A percentile compares a stretch with the other conserved stretches of the same genome.
Conservation (phyloP, 2,888 invertebrate species). For the Sphaerolaimus hirsutus region DNA sequence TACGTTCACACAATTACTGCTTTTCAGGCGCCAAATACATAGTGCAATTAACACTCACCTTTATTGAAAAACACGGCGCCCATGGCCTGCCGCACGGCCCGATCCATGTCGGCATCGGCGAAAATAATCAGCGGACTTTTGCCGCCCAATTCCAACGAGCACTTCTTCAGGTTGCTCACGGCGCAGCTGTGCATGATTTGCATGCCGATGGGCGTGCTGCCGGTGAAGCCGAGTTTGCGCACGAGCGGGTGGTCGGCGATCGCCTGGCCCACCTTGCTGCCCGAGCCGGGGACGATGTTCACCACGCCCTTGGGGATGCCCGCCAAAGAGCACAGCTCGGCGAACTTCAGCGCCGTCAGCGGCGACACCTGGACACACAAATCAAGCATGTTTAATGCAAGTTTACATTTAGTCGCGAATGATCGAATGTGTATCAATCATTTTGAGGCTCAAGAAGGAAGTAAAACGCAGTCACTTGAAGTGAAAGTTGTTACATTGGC, state of each 20-base stretch:
- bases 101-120: constrained; percentile 71
- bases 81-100: constrained; percentile 43
- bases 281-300: constrained; percentile 56
- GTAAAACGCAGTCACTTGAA: no score
- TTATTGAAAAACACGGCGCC: constrained; percentile 89
- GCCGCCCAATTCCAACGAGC: constrained; percentile 74
- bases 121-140: constrained; percentile 85
- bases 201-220: constrained; percentile 71
- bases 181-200: constrained; percentile 73
- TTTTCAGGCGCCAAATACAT: no score
- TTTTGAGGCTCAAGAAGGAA: no score
- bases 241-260: constrained; percentile 59
- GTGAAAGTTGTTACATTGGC: no score
- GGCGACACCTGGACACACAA: constrained; percentile 43
- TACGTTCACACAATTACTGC: no score
- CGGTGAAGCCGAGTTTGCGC: constrained; percentile 80
- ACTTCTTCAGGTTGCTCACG: constrained; percentile 69
- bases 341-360: constrained; percentile 75
- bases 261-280: constrained; percentile 44
- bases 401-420: no score
- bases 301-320: constrained; percentile 83
- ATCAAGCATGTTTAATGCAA: not conserved
- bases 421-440: no score
- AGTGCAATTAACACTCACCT: no score
- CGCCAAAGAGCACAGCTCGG: constrained; percentile 62